Percentiles rank a stretch among this genome's conserved stretches.
Conservation (phyloP, 2,888 invertebrate species). For the Tineola bisselliella region DNA sequence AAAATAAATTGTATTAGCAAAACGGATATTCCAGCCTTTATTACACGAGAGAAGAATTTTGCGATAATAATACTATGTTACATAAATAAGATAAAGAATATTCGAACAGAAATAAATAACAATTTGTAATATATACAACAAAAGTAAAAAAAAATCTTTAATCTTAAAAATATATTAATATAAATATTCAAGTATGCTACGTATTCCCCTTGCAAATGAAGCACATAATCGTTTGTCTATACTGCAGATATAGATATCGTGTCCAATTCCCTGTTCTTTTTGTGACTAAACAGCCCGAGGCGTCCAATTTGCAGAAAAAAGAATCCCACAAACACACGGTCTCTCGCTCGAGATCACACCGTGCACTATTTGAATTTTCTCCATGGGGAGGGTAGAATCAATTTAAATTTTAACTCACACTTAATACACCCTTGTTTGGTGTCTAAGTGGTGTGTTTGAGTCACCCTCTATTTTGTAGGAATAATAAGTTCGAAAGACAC, state of each 20-base stretch:
- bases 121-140: too few relatives aligned
- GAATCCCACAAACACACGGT: slow-evolving; percentile 59
- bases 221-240: slow-evolving; percentile 4
- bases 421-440: slow-evolving; percentile 69
- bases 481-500: slow-evolving; percentile 62
- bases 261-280: slow-evolving; percentile 34
- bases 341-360: slow-evolving; percentile 60
- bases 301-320: slow-evolving; percentile 63
- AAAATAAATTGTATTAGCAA: background rate
- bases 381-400: slow-evolving; percentile 59
- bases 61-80: background rate
- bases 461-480: slow-evolving; percentile 60
- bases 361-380: slow-evolving; percentile 64
- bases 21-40: background rate
- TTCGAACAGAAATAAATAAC: too few relatives aligned
- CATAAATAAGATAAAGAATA: too few relatives aligned
- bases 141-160: too few relatives aligned
- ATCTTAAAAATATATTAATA: too few relatives aligned
- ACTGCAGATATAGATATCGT: background rate
- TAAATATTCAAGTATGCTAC: background rate
- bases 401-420: slow-evolving; percentile 68
- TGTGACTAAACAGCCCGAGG: slow-evolving; percentile 54
- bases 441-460: slow-evolving; percentile 67
- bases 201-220: slow-evolving; percentile 11
- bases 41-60: background rate